Conservation (phyloP, 2,113 vertebrate species). For the Trinectes maculatus region DNA sequence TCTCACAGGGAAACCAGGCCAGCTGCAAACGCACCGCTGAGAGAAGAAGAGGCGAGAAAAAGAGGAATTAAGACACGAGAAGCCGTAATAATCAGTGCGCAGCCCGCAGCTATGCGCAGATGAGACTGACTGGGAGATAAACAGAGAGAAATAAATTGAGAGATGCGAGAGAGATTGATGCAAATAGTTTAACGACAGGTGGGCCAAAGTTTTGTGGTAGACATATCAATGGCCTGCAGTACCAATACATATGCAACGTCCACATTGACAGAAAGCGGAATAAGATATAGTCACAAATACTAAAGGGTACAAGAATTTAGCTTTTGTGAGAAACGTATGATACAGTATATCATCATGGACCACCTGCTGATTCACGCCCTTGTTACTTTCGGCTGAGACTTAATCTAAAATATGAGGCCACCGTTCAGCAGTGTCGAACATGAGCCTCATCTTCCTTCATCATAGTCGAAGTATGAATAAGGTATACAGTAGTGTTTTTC, state of each 20-base stretch:
- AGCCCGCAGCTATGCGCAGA: slow-evolving; percentile 25
- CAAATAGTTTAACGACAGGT: slow-evolving; percentile 8
- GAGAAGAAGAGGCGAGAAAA: slow-evolving; percentile 30
- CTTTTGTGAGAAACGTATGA: too few species aligned
- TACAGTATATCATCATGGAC: not conserved
- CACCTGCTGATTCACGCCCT: not conserved
- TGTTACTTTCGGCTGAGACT: too few species aligned
- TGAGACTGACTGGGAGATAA: not conserved
- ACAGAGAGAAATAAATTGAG: slow-evolving; percentile 11
- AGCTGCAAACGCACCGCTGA: slow-evolving; percentile 4
- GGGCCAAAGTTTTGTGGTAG: slow-evolving; percentile 1
- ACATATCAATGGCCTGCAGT: not conserved
- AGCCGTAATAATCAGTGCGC: slow-evolving; percentile 29
- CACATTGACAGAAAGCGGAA: not conserved
- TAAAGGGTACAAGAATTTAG: too few species aligned
- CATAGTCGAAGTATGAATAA: slow-evolving; percentile 9
- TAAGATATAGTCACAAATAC: too few species aligned
- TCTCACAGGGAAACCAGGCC: not conserved
- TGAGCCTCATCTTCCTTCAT: not conserved
- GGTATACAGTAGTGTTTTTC: slow-evolving; percentile 15
- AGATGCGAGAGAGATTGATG: not conserved
- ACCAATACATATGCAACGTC: not conserved
- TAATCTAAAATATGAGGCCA: not conserved
- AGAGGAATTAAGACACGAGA: slow-evolving; percentile 43
- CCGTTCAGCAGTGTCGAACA: not conserved